A percentile compares a stretch with the other conserved stretches of the same genome.
Evolutionary conservation across 1,140 invertebrate species (phyloP).

Genomic region (Platyscapa corneri): DNA sequence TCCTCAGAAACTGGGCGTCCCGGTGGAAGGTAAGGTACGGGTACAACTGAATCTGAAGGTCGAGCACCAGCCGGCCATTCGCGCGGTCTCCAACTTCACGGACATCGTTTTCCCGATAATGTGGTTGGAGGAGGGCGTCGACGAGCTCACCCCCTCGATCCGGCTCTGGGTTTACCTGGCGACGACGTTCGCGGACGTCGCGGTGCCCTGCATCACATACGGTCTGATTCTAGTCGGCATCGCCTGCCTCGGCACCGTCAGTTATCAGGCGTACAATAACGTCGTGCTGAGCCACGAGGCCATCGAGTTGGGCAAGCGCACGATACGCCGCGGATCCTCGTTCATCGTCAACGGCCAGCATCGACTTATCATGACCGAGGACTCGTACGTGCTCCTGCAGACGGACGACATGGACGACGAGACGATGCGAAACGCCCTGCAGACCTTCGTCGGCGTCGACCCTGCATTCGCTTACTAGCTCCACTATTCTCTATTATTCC

Average conservation of each 20-base stretch:
- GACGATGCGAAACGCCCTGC: constrained; percentile 35
- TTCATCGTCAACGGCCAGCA: constrained; percentile 83
- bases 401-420: constrained; percentile 64
- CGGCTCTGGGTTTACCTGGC: constrained; percentile 85
- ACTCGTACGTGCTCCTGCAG: constrained; percentile 76
- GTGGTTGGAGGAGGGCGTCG: constrained; percentile 92
- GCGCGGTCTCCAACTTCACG: constrained; percentile 83
- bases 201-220: constrained; percentile 81
- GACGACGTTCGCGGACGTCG: constrained; percentile 82
- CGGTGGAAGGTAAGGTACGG: constrained; percentile 86
- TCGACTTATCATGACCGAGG: constrained; percentile 77
- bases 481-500: not conserved
- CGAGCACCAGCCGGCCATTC: constrained; percentile 81
- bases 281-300: constrained; percentile 84
- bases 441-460: constrained; percentile 41
- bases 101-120: constrained; percentile 89
- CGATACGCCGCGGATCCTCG: constrained; percentile 81
- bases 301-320: constrained; percentile 83
- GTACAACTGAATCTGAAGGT: constrained; percentile 89
- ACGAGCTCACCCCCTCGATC: constrained; percentile 84
- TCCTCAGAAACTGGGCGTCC: constrained; percentile 87
- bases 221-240: constrained; percentile 82
- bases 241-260: constrained; percentile 78
- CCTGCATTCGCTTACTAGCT: constrained; percentile 42
- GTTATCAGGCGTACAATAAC: constrained; percentile 84